These are phyloP conservation scores for Mizuhopecten yessoensis DNA, from an alignment of 1,140 invertebrate species.

Conservation along the genomic window DNA sequence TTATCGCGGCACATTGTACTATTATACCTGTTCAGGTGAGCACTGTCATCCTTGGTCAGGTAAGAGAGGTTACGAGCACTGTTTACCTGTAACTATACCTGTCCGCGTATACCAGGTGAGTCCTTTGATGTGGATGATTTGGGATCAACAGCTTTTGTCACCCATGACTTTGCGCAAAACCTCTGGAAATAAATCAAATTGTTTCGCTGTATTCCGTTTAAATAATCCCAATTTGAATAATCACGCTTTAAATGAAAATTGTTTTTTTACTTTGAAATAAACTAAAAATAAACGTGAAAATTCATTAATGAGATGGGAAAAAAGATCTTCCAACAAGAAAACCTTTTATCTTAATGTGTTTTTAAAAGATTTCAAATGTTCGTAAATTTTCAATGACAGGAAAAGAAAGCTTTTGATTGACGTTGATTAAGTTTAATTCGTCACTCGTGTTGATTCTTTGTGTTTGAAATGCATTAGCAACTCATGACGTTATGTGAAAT, in stretches of 20 bases:
- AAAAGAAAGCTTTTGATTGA: background rate
- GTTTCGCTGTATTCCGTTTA: background rate
- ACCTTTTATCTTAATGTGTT: background rate
- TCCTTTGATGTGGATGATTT: background rate
- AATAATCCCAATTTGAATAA: background rate
- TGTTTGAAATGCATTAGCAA: background rate
- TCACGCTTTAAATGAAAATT: background rate
- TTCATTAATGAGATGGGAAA: background rate
- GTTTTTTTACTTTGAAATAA: background rate
- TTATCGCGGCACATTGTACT: background rate
- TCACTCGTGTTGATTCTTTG: too few relatives aligned
- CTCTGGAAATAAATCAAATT: background rate
- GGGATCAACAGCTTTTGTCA: background rate
- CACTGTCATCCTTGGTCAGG: background rate
- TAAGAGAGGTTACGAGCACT: background rate
- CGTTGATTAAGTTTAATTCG: background rate
- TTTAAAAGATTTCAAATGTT: background rate
- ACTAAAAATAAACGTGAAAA: background rate
- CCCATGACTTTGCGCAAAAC: background rate
- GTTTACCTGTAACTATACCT: slow-evolving; percentile 27
- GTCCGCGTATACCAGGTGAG: background rate
- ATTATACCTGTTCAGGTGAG: background rate
- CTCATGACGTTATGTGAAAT: background rate
- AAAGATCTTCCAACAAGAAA: background rate
- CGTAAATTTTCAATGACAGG: background rate